phyloP scores from a whole-genome alignment of 2,113 vertebrate genomes.

The Albula glossodonta region DNA sequence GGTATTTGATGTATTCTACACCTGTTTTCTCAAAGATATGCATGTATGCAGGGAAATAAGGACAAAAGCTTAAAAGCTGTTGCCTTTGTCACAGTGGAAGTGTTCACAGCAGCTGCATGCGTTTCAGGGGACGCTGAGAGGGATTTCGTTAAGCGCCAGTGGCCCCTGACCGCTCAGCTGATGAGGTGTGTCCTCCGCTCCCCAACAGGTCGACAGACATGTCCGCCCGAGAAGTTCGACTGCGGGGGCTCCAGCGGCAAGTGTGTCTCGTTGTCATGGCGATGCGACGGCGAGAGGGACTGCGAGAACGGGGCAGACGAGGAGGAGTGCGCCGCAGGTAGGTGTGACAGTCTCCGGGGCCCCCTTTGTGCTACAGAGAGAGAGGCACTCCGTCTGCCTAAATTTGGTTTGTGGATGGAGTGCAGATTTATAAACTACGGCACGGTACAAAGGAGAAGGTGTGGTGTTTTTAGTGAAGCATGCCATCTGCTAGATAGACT shows the following conservation, averaged over 20 bases:
- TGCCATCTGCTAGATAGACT: neutral
- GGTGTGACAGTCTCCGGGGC: conserved; percentile 43
- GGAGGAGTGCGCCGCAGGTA: conserved; percentile 86
- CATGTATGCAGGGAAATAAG: conserved; percentile 39
- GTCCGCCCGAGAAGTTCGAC: conserved; percentile 90
- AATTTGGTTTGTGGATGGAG: neutral
- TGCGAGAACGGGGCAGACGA: conserved; percentile 91
- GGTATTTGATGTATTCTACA: conserved; percentile 53
- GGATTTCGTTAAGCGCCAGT: conserved; percentile 55
- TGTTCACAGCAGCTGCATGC: conserved; percentile 11
- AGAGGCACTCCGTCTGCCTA: neutral
- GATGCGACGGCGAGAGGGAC: conserved; percentile 91
- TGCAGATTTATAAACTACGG: neutral
- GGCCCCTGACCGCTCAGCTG: conserved; percentile 64
- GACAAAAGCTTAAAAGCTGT: conserved; percentile 43
- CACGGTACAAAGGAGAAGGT: neutral
- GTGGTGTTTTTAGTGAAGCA: conserved; percentile 10
- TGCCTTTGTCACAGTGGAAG: conserved; percentile 37
- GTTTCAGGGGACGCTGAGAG: conserved; percentile 14
- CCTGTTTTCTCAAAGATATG: conserved; percentile 36
- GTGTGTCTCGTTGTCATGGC: conserved; percentile 91
- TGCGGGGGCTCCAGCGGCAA: conserved; percentile 86
- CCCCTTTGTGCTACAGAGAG: no score
- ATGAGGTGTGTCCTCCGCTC: conserved; percentile 52
- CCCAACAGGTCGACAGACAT: conserved; percentile 82